These are phyloP conservation scores for Ptyas mucosa DNA, from an alignment of 2,113 vertebrate species.

Conservation along the genomic window DNA sequence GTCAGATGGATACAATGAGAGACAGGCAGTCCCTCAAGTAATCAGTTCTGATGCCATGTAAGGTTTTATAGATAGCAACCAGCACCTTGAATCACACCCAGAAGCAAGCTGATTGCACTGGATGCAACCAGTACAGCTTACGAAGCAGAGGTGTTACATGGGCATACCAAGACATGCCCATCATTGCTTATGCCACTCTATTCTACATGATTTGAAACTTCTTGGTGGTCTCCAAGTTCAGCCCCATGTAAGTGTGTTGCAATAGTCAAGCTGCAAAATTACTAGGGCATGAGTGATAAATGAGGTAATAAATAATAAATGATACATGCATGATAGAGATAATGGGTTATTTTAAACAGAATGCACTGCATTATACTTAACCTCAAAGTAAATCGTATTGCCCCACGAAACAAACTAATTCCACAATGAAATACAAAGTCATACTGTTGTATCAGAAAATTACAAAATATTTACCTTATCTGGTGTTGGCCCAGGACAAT, in stretches of 20 bases:
- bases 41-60: neutral
- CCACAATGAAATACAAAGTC: conserved; percentile 7
- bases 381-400: neutral
- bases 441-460: conserved; percentile 30
- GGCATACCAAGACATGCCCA: neutral
- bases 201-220: neutral
- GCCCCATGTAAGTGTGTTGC: neutral
- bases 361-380: neutral
- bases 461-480: conserved; percentile 72
- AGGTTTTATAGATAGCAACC: neutral
- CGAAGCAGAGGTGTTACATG: neutral
- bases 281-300: neutral
- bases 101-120: neutral
- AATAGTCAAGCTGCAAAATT: neutral
- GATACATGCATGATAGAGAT: neutral
- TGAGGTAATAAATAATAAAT: neutral
- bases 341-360: neutral
- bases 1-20: neutral
- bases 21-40: neutral
- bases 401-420: conserved; percentile 25
- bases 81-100: neutral
- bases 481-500: conserved; percentile 59
- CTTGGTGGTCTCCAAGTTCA: neutral
- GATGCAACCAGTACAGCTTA: neutral
- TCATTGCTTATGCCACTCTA: neutral